Evolutionary conservation across 2,888 invertebrate species (phyloP).

Genomic region (Callyntrura sp.): DNA sequence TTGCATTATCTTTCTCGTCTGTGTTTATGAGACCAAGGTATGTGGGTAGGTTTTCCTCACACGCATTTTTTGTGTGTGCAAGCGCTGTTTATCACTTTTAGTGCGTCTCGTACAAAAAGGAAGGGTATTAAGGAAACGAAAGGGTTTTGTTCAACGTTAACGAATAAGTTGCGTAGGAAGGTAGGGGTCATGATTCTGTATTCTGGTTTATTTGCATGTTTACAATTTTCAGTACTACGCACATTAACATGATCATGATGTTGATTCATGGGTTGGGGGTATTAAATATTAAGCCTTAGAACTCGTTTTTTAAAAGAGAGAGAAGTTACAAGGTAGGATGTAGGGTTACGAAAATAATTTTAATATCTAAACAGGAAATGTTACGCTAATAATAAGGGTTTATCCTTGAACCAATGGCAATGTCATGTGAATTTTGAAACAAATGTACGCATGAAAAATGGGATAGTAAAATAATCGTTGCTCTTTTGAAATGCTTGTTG

Average conservation of each 20-base stretch:
- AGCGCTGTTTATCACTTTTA: neutral
- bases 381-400: conserved; percentile 12
- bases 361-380: conserved; percentile 58
- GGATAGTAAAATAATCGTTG: no score
- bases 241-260: no score
- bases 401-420: conserved; percentile 68
- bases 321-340: neutral
- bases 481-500: no score
- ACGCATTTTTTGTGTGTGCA: conserved; percentile 17
- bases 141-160: neutral
- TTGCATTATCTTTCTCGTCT: conserved; percentile 23
- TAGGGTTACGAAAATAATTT: conserved; percentile 20
- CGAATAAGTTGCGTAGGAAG: neutral
- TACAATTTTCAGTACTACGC: no score
- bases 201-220: no score
- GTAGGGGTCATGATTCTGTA: no score
- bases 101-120: neutral
- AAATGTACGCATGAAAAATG: neutral
- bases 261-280: neutral
- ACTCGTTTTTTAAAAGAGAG: neutral
- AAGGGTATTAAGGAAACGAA: neutral
- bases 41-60: neutral
- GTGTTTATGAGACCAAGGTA: neutral
- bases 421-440: conserved; percentile 40
- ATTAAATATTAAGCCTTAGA: neutral